Base-by-base conservation (phyloP, 2,113 vertebrate species). In the Rafetus swinhoei region DNA sequence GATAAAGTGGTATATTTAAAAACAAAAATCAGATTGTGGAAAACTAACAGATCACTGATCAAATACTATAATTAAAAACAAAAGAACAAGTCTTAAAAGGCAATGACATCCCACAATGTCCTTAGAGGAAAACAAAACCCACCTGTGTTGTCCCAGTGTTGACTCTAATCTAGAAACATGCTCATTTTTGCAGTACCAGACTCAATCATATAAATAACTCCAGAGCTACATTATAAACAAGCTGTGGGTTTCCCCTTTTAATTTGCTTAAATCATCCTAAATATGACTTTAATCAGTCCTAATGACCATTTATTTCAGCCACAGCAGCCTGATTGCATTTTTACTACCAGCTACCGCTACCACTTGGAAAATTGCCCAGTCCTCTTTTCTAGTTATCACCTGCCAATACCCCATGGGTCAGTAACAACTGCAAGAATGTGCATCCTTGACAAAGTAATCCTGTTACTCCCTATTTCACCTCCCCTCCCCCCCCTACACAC, bases 251-350 rank as follows among this genome's bases (percentile, higher is more conserved):
- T 89, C 76, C 94, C 89, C 69, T 96, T 96, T 94, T 93, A 97
- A 91, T 91, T 95, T 93, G 94, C 94, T 95, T 95, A 92, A 97
- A 92, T 97, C 96, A 89, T 92, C 94, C 96, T 96, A 94, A 98
- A 97, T 96, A 96, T 97, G 97, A 98, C 88, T 97, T 97, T 97
- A 98, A 98, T 98, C 97, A 97, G 94, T 82, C 94, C 97, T 98
- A 98, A 98, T 98, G 97, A 97, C 96, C 95, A 0, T 93, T 97
- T 97, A 95, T 96, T 97, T 95, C 97, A 97, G 92, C 96, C 94
- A 91, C 94, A 93, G 92, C 94, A 97, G 95, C 89, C 96, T 96
- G 92, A 95, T 93, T 94, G 89, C 91, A 86, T 94, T 97, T 96
- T 97, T 96, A 95, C 95, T 96, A 97, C 95, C 93, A 96, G 69